Base-by-base conservation (phyloP, 2,797 vertebrate genomes). In the Anableps anableps region DNA sequence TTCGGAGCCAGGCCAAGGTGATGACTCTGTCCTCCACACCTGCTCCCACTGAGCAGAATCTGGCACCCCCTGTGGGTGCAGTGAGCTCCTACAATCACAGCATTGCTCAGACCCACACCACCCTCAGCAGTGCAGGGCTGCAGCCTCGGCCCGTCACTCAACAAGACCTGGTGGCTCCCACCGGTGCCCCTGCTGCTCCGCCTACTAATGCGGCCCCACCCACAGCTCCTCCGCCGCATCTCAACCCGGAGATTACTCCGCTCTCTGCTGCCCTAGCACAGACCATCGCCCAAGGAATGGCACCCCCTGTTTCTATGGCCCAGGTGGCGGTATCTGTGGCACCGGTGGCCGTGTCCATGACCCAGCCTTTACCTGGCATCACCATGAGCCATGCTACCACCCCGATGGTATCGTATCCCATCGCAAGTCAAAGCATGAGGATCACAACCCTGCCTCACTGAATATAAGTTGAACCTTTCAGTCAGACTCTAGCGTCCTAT, bases 61-160 rank as follows among this genome's bases (percentile, higher is more conserved):
- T 99, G 92, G 97, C 93, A 0, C 96, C 98, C 75, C 95, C 97
- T 0, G 97, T 99, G 82, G 97, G 97, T 4, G 95, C 97, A 7
- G 97, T 99, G 0, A 97, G 97, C 91, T 99, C 97, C 91, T 99
- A 99, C 95, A 99, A 98, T 88, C 98, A 99, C 82, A 96, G 97
- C 94, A 99, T 99, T 3, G 98, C 98, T 0, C 98, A 99, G 96
- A 99, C 98, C 1, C 98, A 99, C 94, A 99, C 98, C 81, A 99
- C 98, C 16, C 96, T 99, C 87, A 99, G 98, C 96, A 99, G 97
- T 77, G 97, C 98, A 17, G 97, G 97, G 34, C 94, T 99, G 38
- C 98, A 98, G 90, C 97, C 98, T 4, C 96, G 98, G 3, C 95
- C 97, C 0, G 97, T 99, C 41, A 96, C 95, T 47, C 98, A 99